These are phyloP conservation scores for Gambelia wislizenii DNA, from an alignment of 2,797 vertebrate genomes.

Conservation along the genomic window DNA sequence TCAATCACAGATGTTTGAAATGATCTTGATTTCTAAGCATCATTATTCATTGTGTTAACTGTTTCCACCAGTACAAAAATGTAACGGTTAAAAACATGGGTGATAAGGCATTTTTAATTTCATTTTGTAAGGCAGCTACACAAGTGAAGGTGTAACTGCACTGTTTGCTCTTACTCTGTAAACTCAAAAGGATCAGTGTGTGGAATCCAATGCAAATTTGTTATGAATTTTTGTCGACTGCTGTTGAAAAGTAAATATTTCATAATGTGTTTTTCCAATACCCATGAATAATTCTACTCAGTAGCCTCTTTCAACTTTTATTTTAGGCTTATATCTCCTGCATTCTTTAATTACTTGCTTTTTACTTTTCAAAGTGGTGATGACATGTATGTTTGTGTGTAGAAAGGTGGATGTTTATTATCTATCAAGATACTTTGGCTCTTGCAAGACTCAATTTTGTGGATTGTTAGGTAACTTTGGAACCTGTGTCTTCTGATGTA, in stretches of 20 bases:
- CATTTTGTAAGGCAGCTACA: background rate
- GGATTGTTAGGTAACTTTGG: background rate
- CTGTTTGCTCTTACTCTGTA: no score
- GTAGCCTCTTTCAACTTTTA: background rate
- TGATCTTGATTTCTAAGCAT: background rate
- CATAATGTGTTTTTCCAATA: background rate
- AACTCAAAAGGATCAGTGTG: no score
- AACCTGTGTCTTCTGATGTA: background rate
- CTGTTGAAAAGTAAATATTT: background rate
- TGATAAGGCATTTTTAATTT: background rate
- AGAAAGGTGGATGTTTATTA: background rate
- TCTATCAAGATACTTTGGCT: background rate
- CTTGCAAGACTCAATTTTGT: background rate
- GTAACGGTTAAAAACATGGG: background rate
- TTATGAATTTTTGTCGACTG: background rate
- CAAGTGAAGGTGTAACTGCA: no score
- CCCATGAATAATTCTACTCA: background rate
- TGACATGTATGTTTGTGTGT: background rate
- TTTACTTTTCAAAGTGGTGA: background rate
- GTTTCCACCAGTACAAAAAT: background rate
- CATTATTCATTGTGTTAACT: background rate
- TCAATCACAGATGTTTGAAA: background rate
- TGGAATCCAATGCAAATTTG: background rate
- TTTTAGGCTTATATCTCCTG: background rate
- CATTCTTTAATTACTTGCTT: background rate